Percentiles rank a stretch among this genome's conserved stretches.
Conservation (phyloP, 2,888 invertebrate genomes). For the Clitarchus hookeri region DNA sequence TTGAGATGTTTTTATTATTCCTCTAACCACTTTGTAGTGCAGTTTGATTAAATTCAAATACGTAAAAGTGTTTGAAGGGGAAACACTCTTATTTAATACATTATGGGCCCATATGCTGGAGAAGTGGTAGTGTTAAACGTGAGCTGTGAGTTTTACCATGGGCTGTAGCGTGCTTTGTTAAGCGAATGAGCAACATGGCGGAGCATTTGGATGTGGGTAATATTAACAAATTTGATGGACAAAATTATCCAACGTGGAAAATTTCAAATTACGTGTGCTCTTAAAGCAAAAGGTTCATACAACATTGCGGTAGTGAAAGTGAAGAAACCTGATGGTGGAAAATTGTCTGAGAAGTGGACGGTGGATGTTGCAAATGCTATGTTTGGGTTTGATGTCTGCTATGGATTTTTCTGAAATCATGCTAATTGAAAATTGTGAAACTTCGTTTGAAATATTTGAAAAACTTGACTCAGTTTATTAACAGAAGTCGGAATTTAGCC, state of each 20-base stretch:
- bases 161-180: neutral
- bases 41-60: too few relatives aligned
- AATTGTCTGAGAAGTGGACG: neutral
- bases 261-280: neutral
- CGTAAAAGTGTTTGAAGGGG: too few relatives aligned
- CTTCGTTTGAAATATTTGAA: neutral
- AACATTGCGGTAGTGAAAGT: neutral
- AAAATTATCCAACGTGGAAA: neutral
- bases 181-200: neutral
- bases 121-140: neutral
- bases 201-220: neutral
- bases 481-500: neutral
- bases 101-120: neutral
- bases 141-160: neutral
- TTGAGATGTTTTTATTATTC: too few relatives aligned
- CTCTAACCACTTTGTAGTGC: too few relatives aligned
- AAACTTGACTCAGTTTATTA: neutral
- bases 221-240: conserved; percentile 3
- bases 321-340: neutral
- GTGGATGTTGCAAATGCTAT: neutral
- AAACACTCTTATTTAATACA: neutral
- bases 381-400: neutral
- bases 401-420: neutral
- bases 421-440: neutral
- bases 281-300: neutral